These are phyloP conservation scores for Trichonephila inaurata DNA, from an alignment of 1,140 invertebrate species.

Conservation along the genomic window DNA sequence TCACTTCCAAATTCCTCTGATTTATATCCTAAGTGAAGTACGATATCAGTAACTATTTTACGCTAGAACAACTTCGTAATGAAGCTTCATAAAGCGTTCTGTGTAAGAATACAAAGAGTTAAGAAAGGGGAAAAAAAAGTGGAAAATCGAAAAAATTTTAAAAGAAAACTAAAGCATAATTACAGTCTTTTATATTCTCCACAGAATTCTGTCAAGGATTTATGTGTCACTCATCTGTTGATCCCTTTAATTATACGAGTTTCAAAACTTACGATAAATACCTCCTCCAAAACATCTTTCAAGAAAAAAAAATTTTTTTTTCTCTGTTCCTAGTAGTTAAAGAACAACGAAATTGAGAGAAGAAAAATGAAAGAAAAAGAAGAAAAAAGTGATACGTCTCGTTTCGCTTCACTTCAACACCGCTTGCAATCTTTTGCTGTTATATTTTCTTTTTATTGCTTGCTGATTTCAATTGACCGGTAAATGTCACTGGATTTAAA, in stretches of 20 bases:
- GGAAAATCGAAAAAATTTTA: not conserved
- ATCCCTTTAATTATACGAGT: constrained; percentile 58
- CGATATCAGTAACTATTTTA: not conserved
- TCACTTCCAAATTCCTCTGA: too few species aligned
- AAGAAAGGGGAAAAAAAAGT: not conserved
- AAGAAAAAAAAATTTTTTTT: not conserved
- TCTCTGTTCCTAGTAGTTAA: not conserved
- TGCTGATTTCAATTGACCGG: constrained; percentile 55
- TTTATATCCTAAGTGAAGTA: too few species aligned
- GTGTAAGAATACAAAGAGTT: not conserved
- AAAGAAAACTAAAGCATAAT: not conserved
- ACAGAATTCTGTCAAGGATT: constrained; percentile 34
- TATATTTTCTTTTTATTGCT: not conserved
- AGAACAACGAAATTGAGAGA: not conserved
- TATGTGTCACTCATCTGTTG: constrained; percentile 55
- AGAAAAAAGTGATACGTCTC: not conserved
- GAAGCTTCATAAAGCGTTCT: not conserved
- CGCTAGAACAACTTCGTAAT: not conserved
- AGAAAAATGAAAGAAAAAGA: not conserved
- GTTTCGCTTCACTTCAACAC: constrained; percentile 55
- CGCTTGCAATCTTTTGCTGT: not conserved
- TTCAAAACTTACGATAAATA: constrained; percentile 41
- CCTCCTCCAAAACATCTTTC: not conserved
- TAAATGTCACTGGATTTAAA: constrained; percentile 56
- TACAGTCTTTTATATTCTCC: constrained; percentile 6